These are phyloP conservation scores for Drosophila sp. DNA, from an alignment of 1,140 invertebrate species.

Conservation along the genomic window DNA sequence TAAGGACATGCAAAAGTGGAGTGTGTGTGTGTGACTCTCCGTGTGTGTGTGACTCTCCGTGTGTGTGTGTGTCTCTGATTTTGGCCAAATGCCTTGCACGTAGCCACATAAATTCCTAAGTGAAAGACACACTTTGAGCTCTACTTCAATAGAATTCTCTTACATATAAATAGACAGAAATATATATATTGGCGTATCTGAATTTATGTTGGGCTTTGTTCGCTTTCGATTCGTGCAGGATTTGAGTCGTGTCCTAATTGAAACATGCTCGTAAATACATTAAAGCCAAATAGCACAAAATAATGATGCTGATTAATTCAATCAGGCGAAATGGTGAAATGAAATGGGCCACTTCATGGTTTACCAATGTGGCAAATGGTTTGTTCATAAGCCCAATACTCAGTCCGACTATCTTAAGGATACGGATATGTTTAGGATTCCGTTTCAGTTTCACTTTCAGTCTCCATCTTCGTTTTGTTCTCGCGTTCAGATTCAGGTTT, in stretches of 20 bases:
- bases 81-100: constrained; percentile 66
- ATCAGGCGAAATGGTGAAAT: constrained; percentile 60
- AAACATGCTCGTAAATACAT: constrained; percentile 79
- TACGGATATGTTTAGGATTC: neutral
- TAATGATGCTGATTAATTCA: constrained; percentile 81
- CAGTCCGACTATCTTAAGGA: neutral
- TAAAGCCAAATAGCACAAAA: constrained; percentile 69
- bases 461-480: neutral
- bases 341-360: constrained; percentile 2
- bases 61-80: constrained; percentile 29
- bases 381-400: constrained; percentile 3
- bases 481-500: neutral
- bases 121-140: constrained; percentile 51
- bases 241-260: constrained; percentile 60
- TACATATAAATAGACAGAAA: constrained; percentile 1
- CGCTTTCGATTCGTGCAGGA: constrained; percentile 20
- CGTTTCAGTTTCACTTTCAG: neutral
- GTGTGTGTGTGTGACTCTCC: constrained; percentile 16
- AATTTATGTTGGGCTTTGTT: constrained; percentile 63
- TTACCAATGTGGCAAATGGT: constrained; percentile 14
- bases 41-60: constrained; percentile 7
- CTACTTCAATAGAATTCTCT: constrained; percentile 40
- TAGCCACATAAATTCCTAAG: constrained; percentile 71
- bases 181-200: constrained; percentile 18
- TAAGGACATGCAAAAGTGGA: constrained; percentile 2